phyloP scores from a whole-genome alignment of 2,113 vertebrate species.

The Scalopus aquaticus region DNA sequence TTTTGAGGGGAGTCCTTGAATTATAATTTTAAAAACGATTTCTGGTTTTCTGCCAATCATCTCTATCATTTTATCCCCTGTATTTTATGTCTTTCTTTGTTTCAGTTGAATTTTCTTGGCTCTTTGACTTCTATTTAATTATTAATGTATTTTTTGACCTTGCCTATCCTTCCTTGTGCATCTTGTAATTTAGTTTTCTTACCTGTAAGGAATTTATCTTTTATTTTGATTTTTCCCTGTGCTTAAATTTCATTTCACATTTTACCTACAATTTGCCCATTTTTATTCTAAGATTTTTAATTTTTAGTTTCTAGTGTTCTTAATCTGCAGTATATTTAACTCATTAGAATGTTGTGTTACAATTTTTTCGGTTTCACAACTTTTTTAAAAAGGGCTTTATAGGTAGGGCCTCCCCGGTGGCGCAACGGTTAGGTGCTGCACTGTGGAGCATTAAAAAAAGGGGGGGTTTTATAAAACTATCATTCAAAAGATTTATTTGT shows the following conservation, averaged over 20 bases:
- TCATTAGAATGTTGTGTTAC: neutral
- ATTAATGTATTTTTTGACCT: neutral
- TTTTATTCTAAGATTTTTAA: neutral
- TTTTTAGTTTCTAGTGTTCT: constrained; percentile 4
- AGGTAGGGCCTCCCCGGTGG: too few species aligned
- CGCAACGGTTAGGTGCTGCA: too few species aligned
- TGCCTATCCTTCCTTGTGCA: neutral
- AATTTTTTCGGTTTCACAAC: neutral
- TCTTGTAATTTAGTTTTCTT: neutral
- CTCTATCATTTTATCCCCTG: neutral
- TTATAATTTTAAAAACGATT: neutral
- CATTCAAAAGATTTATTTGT: neutral
- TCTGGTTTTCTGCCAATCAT: neutral
- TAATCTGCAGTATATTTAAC: neutral
- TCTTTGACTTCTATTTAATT: neutral
- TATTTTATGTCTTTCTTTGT: neutral
- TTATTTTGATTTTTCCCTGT: neutral
- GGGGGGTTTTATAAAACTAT: neutral
- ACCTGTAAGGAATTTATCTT: too few species aligned
- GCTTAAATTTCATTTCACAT: neutral
- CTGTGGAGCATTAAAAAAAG: too few species aligned
- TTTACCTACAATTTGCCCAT: neutral
- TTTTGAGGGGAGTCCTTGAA: neutral
- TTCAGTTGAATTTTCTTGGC: neutral
- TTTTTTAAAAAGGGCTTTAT: neutral